A percentile compares a stretch with the other conserved stretches of the same genome.
Evolutionary conservation across 2,888 invertebrate species (phyloP).

Genomic region (Myopa testacea): DNA sequence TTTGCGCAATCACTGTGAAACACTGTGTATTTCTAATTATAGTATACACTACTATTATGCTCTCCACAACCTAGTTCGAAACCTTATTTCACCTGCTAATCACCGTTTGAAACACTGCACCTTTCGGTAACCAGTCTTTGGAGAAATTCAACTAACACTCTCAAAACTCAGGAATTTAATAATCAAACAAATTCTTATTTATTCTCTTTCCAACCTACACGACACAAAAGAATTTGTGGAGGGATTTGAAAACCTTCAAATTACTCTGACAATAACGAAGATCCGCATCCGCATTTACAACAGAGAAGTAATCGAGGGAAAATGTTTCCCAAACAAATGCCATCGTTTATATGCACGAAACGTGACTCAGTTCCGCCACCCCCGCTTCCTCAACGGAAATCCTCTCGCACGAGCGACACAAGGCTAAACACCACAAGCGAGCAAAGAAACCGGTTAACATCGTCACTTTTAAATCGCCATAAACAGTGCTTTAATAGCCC

Average conservation of each 20-base stretch:
- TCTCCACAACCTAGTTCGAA: not conserved
- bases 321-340: slow-evolving; percentile 73
- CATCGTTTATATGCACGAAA: slow-evolving; percentile 71
- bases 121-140: not conserved
- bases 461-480: slow-evolving; percentile 54
- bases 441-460: slow-evolving; percentile 32
- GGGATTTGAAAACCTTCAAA: slow-evolving; percentile 85
- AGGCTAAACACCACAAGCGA: slow-evolving; percentile 68
- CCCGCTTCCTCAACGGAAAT: slow-evolving; percentile 82
- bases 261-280: slow-evolving; percentile 83
- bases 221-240: slow-evolving; percentile 62
- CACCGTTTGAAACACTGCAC: not conserved
- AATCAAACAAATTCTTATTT: slow-evolving; percentile 36
- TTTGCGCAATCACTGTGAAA: too few relatives aligned
- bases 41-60: not conserved
- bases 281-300: slow-evolving; percentile 84
- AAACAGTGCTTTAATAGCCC: slow-evolving; percentile 65
- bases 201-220: slow-evolving; percentile 50
- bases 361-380: slow-evolving; percentile 72
- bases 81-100: not conserved
- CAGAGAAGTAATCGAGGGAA: slow-evolving; percentile 54
- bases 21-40: not conserved
- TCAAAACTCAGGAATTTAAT: slow-evolving; percentile 41
- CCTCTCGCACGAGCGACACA: slow-evolving; percentile 73
- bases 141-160: slow-evolving; percentile 45